Percentiles rank a stretch among this genome's conserved stretches.
These are phyloP conservation scores for Hyposoter dolosus DNA, from an alignment of 2,888 invertebrate genomes.

Conservation along the genomic window DNA sequence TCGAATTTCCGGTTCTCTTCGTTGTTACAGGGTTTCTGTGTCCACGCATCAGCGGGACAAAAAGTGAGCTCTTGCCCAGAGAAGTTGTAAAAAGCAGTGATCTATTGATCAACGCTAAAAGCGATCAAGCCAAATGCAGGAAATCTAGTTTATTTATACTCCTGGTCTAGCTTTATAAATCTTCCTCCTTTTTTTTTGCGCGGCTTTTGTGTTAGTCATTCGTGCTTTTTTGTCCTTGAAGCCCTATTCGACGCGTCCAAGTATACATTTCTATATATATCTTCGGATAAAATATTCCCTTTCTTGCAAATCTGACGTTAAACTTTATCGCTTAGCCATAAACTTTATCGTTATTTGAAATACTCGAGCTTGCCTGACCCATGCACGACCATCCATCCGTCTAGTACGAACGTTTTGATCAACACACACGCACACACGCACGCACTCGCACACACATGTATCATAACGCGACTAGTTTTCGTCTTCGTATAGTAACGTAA, in stretches of 20 bases:
- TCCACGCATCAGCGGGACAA: constrained; percentile 4
- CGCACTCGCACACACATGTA: background rate
- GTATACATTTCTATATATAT: background rate
- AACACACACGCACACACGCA: background rate
- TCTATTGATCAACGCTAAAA: constrained; percentile 49
- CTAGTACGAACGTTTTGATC: constrained; percentile 23
- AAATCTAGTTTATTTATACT: constrained; percentile 46
- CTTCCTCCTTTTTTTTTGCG: constrained; percentile 7
- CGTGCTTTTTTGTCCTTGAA: constrained; percentile 18
- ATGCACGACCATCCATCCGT: constrained; percentile 15
- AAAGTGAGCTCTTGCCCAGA: background rate
- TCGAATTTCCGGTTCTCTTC: constrained; percentile 49
- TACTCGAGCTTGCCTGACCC: constrained; percentile 8
- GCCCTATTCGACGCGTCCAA: background rate
- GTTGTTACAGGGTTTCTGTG: background rate
- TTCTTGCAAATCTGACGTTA: constrained; percentile 36
- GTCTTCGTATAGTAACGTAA: constrained; percentile 26
- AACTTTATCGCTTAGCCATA: constrained; percentile 56
- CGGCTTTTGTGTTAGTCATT: background rate
- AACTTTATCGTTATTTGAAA: constrained; percentile 58
- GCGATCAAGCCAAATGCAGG: constrained; percentile 50
- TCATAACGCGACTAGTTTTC: background rate
- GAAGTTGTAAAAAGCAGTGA: background rate
- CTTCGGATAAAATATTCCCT: constrained; percentile 16
- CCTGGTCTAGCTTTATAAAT: constrained; percentile 16